phyloP scores from a whole-genome alignment of 2,888 invertebrate species.

The Encarsia formosa region DNA sequence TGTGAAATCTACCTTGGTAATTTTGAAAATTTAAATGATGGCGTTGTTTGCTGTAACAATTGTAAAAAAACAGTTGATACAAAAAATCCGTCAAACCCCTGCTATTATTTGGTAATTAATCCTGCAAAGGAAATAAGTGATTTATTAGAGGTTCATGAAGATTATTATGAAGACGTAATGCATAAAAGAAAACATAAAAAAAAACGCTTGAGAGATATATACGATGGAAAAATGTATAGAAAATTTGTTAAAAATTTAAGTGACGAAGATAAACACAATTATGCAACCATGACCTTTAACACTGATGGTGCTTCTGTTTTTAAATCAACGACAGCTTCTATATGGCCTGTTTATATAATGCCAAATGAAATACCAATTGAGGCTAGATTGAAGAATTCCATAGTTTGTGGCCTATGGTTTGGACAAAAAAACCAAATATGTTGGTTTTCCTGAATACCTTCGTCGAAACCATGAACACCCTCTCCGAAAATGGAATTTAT shows the following conservation, averaged over 20 bases:
- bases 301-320: conserved; percentile 21
- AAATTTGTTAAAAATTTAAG: conserved; percentile 10
- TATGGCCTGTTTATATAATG: conserved; percentile 23
- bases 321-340: conserved; percentile 7
- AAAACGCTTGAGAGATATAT: too few relatives aligned
- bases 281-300: conserved; percentile 17
- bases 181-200: neutral
- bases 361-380: conserved; percentile 26
- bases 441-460: conserved; percentile 14
- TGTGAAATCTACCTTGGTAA: too few relatives aligned
- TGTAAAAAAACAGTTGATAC: too few relatives aligned
- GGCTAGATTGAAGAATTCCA: conserved; percentile 13
- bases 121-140: too few relatives aligned
- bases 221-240: too few relatives aligned
- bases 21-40: too few relatives aligned
- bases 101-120: too few relatives aligned
- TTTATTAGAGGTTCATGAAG: too few relatives aligned
- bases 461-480: neutral
- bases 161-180: too few relatives aligned
- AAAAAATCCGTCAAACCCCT: too few relatives aligned
- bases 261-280: conserved; percentile 6
- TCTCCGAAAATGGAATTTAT: conserved; percentile 1
- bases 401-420: conserved; percentile 26
- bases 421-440: conserved; percentile 15
- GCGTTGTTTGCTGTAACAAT: too few relatives aligned